Conservation (phyloP, 2,113 vertebrate species). For the Oreochromis niloticus region DNA sequence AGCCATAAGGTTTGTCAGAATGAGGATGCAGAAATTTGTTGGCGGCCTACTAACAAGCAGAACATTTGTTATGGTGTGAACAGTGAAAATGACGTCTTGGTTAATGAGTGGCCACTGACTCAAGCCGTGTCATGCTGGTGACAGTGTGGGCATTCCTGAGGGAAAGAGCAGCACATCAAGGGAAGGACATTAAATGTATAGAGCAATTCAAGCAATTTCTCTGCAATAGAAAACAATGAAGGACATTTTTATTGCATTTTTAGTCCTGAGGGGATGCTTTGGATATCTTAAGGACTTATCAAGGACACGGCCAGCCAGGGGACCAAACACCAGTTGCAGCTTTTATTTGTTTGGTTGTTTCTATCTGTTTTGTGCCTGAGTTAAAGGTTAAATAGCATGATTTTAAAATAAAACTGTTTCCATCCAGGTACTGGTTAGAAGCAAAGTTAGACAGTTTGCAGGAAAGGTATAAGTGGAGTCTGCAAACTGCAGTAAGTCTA, state of each 20-base stretch:
- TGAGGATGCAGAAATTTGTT: not conserved
- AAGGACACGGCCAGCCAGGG: conserved; percentile 32
- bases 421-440: not conserved
- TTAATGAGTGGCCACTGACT: not conserved
- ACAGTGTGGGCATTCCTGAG: conserved; percentile 24
- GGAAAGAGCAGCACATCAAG: not conserved
- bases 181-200: conserved; percentile 18
- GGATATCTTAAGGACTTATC: conserved; percentile 30
- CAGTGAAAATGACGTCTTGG: not conserved
- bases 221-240: conserved; percentile 32
- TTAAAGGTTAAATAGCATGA: not conserved
- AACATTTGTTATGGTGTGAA: not conserved
- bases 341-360: not conserved
- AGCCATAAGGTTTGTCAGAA: not conserved
- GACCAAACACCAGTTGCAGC: not conserved
- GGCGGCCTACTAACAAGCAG: not conserved
- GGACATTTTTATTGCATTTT: conserved; percentile 36
- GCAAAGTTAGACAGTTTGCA: not conserved
- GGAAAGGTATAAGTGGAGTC: not conserved
- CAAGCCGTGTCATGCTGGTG: conserved; percentile 1
- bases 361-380: not conserved
- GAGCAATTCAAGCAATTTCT: conserved; percentile 26
- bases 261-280: conserved; percentile 6
- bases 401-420: not conserved
- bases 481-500: not conserved